A percentile compares a stretch with the other conserved stretches of the same genome.
phyloP scores from a whole-genome alignment of 1,140 invertebrate species.

The Macrosteles quadrilineatus region DNA sequence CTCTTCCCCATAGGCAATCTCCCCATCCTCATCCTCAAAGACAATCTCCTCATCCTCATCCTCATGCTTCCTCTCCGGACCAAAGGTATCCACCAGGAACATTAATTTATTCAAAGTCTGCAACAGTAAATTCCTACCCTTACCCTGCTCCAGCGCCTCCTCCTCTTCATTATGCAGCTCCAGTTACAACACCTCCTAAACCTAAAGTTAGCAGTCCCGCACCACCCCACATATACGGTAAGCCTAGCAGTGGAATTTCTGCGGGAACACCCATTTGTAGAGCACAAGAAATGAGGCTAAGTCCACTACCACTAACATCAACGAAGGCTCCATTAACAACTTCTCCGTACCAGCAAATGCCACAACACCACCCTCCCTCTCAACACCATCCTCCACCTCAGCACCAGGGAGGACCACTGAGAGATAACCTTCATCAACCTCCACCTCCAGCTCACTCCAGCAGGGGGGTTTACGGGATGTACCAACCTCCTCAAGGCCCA shows the following conservation, averaged over 20 bases:
- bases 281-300: conserved; percentile 50
- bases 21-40: conserved; percentile 35
- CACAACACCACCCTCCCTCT: conserved; percentile 57
- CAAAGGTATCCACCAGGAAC: conserved; percentile 29
- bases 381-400: conserved; percentile 50
- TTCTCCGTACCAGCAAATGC: conserved; percentile 63
- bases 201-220: conserved; percentile 77
- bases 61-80: conserved; percentile 38
- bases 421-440: conserved; percentile 41
- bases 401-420: conserved; percentile 8
- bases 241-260: conserved; percentile 64
- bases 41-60: conserved; percentile 38
- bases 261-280: conserved; percentile 62
- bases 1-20: conserved; percentile 43
- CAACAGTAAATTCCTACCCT: conserved; percentile 44
- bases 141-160: conserved; percentile 40
- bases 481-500: conserved; percentile 35
- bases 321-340: conserved; percentile 65
- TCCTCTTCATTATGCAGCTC: conserved; percentile 45
- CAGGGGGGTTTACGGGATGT: conserved; percentile 40
- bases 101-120: conserved; percentile 41
- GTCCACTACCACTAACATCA: conserved; percentile 62
- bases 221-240: conserved; percentile 75
- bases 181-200: conserved; percentile 54
- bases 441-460: conserved; percentile 59